phyloP scores from a whole-genome alignment of 2,888 invertebrate species.

The Agrochola circellaris region DNA sequence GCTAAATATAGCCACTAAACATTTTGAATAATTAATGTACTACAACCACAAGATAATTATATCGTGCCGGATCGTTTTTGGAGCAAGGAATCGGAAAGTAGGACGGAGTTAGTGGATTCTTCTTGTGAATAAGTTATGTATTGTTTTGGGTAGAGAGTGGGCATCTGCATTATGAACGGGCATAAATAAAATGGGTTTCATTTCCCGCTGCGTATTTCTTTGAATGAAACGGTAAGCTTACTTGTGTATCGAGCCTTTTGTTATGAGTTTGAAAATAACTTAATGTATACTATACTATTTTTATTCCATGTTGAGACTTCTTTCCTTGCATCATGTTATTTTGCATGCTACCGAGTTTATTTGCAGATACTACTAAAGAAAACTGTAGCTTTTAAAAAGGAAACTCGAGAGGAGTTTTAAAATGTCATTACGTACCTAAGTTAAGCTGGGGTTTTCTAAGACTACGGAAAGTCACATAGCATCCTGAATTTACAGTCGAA shows the following conservation, averaged over 20 bases:
- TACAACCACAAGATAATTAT: conserved; percentile 72
- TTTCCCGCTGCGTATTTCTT: conserved; percentile 33
- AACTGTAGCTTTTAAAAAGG: background rate
- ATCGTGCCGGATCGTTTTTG: conserved; percentile 67
- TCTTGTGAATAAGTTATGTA: conserved; percentile 67
- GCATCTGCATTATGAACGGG: conserved; percentile 50
- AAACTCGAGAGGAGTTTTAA: background rate
- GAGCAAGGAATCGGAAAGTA: conserved; percentile 63
- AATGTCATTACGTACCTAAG: background rate
- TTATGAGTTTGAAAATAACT: background rate
- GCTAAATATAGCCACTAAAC: conserved; percentile 74
- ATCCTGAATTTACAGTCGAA: background rate
- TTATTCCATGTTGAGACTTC: background rate
- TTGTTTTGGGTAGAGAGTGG: conserved; percentile 57
- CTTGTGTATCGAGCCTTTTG: background rate
- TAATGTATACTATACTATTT: background rate
- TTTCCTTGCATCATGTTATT: background rate
- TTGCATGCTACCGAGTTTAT: background rate
- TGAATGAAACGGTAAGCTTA: background rate
- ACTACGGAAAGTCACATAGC: background rate
- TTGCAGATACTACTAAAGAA: background rate
- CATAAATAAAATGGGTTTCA: conserved; percentile 48
- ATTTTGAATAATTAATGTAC: conserved; percentile 81
- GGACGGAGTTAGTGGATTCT: conserved; percentile 58
- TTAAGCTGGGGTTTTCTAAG: background rate